These are phyloP conservation scores for Chrysemys picta DNA, from an alignment of 2,113 vertebrate species.

Conservation along the genomic window DNA sequence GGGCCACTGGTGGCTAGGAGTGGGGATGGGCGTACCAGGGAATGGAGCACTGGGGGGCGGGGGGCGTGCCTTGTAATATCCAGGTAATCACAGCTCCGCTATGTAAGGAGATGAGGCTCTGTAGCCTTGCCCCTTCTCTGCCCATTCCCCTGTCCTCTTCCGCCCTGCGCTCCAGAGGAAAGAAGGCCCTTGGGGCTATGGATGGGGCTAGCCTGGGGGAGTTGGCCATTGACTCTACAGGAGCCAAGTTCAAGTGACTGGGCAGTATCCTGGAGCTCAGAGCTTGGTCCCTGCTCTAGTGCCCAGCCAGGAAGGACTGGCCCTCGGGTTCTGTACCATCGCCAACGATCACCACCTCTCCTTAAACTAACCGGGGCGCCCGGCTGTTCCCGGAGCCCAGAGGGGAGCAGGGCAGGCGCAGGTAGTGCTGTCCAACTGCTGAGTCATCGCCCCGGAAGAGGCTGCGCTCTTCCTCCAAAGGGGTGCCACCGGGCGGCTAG, in stretches of 20 bases:
- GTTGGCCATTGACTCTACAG: background rate
- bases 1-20: background rate
- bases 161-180: too few species aligned
- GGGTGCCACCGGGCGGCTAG: background rate
- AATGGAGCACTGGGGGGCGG: background rate
- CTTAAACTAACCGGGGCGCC: background rate
- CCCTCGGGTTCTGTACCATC: background rate
- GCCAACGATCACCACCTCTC: background rate
- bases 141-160: too few species aligned
- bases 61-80: background rate
- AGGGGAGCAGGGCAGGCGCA: background rate
- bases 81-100: background rate
- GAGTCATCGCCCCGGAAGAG: background rate
- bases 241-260: too few species aligned
- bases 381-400: background rate
- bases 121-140: too few species aligned
- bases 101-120: background rate
- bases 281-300: background rate
- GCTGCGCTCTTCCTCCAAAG: background rate
- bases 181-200: too few species aligned
- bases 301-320: background rate
- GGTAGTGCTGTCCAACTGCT: background rate
- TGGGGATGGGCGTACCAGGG: background rate
- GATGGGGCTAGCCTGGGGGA: background rate
- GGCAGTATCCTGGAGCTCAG: background rate